Conservation (phyloP, 2,888 invertebrate genomes). For the Griposia aprilina region DNA sequence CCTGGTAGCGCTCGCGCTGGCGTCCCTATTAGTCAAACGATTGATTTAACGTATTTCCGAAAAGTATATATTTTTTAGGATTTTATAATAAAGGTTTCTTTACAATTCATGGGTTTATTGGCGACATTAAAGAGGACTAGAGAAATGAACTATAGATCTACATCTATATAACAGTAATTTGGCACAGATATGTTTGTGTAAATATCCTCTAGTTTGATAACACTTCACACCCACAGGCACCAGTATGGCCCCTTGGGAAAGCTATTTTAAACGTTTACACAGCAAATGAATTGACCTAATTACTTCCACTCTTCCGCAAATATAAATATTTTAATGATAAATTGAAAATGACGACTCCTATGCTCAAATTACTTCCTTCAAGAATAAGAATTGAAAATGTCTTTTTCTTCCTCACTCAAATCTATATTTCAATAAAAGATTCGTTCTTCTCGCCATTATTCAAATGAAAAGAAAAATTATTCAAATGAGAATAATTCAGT, state of each 20-base stretch:
- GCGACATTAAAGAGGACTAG: too few relatives aligned
- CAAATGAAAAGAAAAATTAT: conserved; percentile 65
- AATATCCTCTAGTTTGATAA: background rate
- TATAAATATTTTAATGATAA: conserved; percentile 40
- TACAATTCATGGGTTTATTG: too few relatives aligned
- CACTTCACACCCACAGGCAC: background rate
- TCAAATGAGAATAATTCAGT: conserved; percentile 63
- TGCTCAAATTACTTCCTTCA: conserved; percentile 45
- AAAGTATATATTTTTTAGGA: too few relatives aligned
- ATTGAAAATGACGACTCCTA: conserved; percentile 16
- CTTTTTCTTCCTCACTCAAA: conserved; percentile 48
- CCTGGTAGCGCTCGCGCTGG: too few relatives aligned
- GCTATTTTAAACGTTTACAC: background rate
- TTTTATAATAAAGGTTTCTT: too few relatives aligned
- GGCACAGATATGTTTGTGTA: background rate
- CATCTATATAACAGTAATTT: too few relatives aligned
- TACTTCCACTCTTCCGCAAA: conserved; percentile 16
- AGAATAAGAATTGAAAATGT: conserved; percentile 40
- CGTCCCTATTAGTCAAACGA: too few relatives aligned
- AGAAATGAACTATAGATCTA: too few relatives aligned
- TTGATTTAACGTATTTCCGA: too few relatives aligned
- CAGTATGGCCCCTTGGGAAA: background rate
- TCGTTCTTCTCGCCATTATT: conserved; percentile 56
- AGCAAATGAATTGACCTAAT: conserved; percentile 19
- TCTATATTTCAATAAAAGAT: conserved; percentile 65